A percentile compares a stretch with the other conserved stretches of the same genome.
These are phyloP conservation scores for Pteria penguin DNA, from an alignment of 2,888 invertebrate genomes.

Conservation along the genomic window DNA sequence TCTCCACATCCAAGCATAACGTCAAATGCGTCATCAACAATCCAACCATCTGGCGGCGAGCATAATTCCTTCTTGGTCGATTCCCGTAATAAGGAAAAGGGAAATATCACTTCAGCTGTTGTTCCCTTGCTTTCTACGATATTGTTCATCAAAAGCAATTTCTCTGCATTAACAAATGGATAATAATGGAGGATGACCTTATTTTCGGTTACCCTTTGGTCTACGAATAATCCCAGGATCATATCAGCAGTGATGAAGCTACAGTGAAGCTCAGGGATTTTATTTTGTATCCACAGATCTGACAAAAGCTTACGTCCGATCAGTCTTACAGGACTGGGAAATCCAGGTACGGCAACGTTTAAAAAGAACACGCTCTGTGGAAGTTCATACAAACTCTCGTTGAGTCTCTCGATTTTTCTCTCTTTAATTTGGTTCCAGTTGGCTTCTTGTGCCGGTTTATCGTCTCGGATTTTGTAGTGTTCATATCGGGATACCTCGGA, in stretches of 20 bases:
- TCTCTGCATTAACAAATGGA: slow-evolving; percentile 53
- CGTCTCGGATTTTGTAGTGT: slow-evolving; percentile 38
- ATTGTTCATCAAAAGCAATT: slow-evolving; percentile 50
- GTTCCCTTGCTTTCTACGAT: slow-evolving; percentile 34
- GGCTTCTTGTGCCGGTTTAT: slow-evolving; percentile 14
- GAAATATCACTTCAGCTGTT: slow-evolving; percentile 51
- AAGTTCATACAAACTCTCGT: slow-evolving; percentile 47
- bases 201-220: slow-evolving; percentile 55
- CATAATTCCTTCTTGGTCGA: slow-evolving; percentile 55
- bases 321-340: slow-evolving; percentile 34
- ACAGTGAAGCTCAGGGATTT: slow-evolving; percentile 62
- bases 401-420: slow-evolving; percentile 42
- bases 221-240: slow-evolving; percentile 57
- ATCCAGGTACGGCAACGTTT: slow-evolving; percentile 44
- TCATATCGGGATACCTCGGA: slow-evolving; percentile 50
- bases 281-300: slow-evolving; percentile 53
- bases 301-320: slow-evolving; percentile 61
- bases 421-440: slow-evolving; percentile 46
- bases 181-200: slow-evolving; percentile 48
- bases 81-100: slow-evolving; percentile 58
- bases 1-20: slow-evolving; percentile 61
- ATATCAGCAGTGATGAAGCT: slow-evolving; percentile 62
- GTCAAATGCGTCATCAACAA: slow-evolving; percentile 60
- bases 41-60: slow-evolving; percentile 62
- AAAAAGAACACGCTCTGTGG: slow-evolving; percentile 63